Base-by-base conservation (phyloP, 2,888 invertebrate genomes). In the Ryuthela nishihirai region DNA sequence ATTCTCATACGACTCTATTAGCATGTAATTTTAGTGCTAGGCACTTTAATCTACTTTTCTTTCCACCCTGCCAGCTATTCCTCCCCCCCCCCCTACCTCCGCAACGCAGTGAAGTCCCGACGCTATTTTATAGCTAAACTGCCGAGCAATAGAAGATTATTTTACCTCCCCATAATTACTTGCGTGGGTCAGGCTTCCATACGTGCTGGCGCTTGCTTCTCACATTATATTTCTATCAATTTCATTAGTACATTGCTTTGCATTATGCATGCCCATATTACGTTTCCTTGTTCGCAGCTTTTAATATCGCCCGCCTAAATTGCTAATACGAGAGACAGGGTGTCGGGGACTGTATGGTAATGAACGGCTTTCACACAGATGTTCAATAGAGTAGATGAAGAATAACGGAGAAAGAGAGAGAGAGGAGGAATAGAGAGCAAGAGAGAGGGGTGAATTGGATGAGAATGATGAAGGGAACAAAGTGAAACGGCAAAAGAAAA, bases 241-340 rank as follows among this genome's bases (percentile, higher is more conserved):
- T 59, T 59, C 59, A 59, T 53, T 59, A 53, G 43, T 43, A 36
- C 43, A 21, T n/a, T 26, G 29, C 47, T 41, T 43, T 52, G 47
- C 39, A 59, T 59, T 59, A 59, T 59, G 59, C 59, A 53, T 53
- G 40, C 44, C 34, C 39, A 47, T 58, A 58, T 52, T 52, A 52
- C 52, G 52, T 58, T 52, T 42, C 47, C 58, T 45, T 58, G 59
- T 59, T 53, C 59, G 50, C 59, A 53, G 53, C 59, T 59, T 53
- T 52, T 59, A 59, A 59, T 59, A 59, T 53, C 47, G 44, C 56
- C 43, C 40, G 40, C 41, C 47, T 47, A 59, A 59, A 59, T 59
- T 53, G 53, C 59, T 53, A 45, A 59, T 59, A n/a, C n/a, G n/a
- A n/a, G n/a, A n/a, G n/a, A n/a, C n/a, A n/a, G n/a, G n/a, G n/a